phyloP scores from a whole-genome alignment of 2,797 vertebrate species.

The Eulemur mongoz region DNA sequence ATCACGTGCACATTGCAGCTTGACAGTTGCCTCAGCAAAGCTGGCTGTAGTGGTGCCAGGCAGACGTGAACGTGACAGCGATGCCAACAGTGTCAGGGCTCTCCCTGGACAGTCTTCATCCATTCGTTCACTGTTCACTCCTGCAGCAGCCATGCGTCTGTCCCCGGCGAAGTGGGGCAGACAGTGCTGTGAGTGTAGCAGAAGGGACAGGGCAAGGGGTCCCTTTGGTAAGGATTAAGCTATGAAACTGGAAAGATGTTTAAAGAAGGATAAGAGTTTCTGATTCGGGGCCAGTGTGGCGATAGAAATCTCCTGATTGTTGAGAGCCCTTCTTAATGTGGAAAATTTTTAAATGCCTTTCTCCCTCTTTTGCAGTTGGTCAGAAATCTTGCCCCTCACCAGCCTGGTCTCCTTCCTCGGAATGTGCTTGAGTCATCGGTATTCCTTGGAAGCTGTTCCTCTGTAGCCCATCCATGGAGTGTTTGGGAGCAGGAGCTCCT shows the following conservation, averaged over 20 bases:
- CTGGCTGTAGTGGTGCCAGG: background rate
- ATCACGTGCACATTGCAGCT: background rate
- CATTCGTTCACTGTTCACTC: background rate
- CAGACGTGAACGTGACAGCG: background rate
- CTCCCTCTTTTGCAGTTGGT: background rate
- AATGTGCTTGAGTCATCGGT: background rate
- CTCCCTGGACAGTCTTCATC: background rate
- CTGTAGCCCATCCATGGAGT: rapidly evolving
- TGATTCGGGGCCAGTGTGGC: background rate
- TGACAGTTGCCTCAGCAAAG: background rate
- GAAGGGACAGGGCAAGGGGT: too few species aligned
- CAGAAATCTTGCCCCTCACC: background rate
- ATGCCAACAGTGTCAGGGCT: background rate
- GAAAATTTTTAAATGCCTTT: background rate
- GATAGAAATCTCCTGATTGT: background rate
- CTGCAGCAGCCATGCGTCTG: background rate
- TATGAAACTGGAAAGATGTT: background rate
- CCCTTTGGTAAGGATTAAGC: background rate
- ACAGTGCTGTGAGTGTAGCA: background rate
- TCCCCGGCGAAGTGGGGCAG: background rate
- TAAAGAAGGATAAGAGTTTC: background rate
- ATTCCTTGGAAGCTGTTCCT: background rate
- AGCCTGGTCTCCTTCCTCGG: background rate
- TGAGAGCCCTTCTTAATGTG: background rate
- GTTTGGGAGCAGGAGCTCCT: background rate